Conservation (phyloP, 2,888 invertebrate species). For the Agrilus cyanescens region DNA sequence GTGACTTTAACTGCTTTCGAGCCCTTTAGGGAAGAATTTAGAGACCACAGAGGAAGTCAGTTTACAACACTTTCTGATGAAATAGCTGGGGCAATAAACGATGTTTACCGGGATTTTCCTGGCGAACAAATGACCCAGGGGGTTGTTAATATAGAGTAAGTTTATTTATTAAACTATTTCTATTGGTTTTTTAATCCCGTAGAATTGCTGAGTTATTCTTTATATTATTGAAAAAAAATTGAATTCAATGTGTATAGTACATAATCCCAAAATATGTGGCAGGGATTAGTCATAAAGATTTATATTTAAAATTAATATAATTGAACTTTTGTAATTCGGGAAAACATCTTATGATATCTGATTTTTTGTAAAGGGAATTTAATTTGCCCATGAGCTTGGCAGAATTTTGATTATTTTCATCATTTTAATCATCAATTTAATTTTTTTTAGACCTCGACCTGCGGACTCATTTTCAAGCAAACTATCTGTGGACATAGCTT, state of each 20-base stretch:
- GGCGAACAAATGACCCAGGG: constrained; percentile 46
- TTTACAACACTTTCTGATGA: constrained; percentile 48
- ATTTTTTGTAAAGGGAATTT: too few species aligned
- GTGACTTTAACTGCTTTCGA: constrained; percentile 49
- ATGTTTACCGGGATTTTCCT: constrained; percentile 40
- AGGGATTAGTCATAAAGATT: too few species aligned
- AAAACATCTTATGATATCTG: too few species aligned
- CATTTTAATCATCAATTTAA: neutral
- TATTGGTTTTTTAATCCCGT: too few species aligned
- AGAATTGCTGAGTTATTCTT: too few species aligned
- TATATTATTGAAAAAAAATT: too few species aligned
- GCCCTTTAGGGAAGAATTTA: constrained; percentile 45
- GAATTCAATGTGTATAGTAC: too few species aligned
- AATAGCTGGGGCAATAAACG: constrained; percentile 47
- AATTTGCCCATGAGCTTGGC: neutral
- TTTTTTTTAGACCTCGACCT: constrained; percentile 8
- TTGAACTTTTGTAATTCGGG: too few species aligned
- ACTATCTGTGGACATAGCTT: constrained; percentile 57
- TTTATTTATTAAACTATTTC: constrained; percentile 15
- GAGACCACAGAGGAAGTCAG: constrained; percentile 44
- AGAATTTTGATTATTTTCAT: neutral
- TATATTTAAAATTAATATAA: too few species aligned
- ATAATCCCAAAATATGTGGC: too few species aligned
- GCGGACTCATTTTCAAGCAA: constrained; percentile 47
- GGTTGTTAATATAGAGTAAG: constrained; percentile 62